Base-by-base conservation (phyloP, 2,797 vertebrate species). In the Dallia pectoralis region DNA sequence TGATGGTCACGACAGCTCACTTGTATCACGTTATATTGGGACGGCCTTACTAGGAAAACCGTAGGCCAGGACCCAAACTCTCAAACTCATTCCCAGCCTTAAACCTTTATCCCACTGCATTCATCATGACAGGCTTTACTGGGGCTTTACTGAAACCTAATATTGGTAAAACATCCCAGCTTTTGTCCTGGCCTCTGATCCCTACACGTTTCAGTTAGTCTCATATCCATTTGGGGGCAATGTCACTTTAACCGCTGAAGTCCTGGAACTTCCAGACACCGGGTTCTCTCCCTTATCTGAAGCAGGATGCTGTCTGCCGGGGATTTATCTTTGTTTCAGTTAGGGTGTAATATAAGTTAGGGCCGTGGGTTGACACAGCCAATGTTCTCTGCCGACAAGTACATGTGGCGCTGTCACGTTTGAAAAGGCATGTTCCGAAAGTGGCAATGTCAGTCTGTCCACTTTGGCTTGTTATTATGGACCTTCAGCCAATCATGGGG, bases 401-500 rank as follows among this genome's bases (percentile, higher is more conserved):
- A 29, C 22, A n/a, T 53, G 30, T 65, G 47, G 32, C 68, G 68
- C 76, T 70, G 63, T 72, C 22, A 27, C n/a, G 53, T 40, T 27
- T 7, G 18, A 76, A 67, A 40, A 74, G 40, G 67, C 71, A 77
- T 82, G 74, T 71, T 69, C 77, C 67, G 47, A 80, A 81, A 83
- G 83, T 85, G 80, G 68, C 76, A 77, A 81, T 81, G 82, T 75
- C 40, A 74, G 73, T 72, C 67, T 15, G 16, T 76, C 71, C 80
- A 81, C 80, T 85, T 75, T 65, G 69, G 56, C 36, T 69, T 77
- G 83, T 89, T 87, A 84, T 86, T 87, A 82, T 89, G 84, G 84
- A 79, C 59, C 77, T 74, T 70, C 48, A 48, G 71, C 67, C 82
- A 14, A 33, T 1, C 36, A 66, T 70, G 1, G 64, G 18, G 65